Evolutionary conservation across 1,140 invertebrate genomes (phyloP), one percentile per base, ranked within the genome.

Genomic region (Nixonia krombeini): DNA sequence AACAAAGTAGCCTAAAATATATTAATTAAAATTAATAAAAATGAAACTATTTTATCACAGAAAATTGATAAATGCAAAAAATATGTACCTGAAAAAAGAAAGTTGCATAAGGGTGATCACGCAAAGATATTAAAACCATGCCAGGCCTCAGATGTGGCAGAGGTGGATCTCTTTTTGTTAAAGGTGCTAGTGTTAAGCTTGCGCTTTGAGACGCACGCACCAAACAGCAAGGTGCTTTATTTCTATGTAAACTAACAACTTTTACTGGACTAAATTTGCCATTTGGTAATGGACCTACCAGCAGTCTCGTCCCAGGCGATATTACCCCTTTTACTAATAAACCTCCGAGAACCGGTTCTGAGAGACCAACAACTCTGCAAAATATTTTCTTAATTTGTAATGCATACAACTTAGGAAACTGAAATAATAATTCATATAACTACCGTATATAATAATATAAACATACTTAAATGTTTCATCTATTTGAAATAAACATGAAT

Each of bases 151-250:
- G 76, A 31, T 87, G 81, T 0, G 89, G 87, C 23, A 91, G 73
- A 21, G 87, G 85, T n/a, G 86, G 80, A 50, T 88, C 86, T 31
- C 68, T 61, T 44, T 86, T 85, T 29, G 85, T 83, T 5, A 81
- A 69, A 1, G 82, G 79, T 18, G 85, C 84, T 8, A 98, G 87
- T n/a, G 93, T 94, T 5, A 98, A 83, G 18, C 94, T 94, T 1
- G 96, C 96, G 65, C 94, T 94, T 78, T 98, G 96, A 0, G 95
- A 95, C 0, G 96, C 94, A 50, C 92, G 87, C 2, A 97, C 96
- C 10, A 92, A 82, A 44, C 94, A 87, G 76, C 94, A 96, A 0
- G 95, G 93, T 0, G 95, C 92, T 68, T 96, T 92, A 82, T 98
- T 96, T 5, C 96, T 85, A 83, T 98, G 95, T 26, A 98, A 90